Percentiles rank a stretch among this genome's conserved stretches.
Conservation (phyloP, 2,888 invertebrate species). For the Drosophila niveifrons region DNA sequence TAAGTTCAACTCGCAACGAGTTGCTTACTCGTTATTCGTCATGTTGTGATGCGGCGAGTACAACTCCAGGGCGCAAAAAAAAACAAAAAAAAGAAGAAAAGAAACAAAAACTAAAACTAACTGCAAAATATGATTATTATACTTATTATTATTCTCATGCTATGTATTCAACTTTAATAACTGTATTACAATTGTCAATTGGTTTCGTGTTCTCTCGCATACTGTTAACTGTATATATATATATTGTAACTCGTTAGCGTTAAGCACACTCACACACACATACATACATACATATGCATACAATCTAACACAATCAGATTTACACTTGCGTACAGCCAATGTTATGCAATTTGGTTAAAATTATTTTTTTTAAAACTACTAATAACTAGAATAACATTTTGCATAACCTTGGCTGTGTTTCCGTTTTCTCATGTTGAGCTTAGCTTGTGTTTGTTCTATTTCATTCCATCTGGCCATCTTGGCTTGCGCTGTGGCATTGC, state of each 20-base stretch:
- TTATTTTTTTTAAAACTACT: neutral
- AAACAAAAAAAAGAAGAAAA: conserved; percentile 2
- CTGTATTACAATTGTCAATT: conserved; percentile 53
- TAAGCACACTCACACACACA: conserved; percentile 25
- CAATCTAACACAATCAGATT: neutral
- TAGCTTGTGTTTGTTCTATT: neutral
- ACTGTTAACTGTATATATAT: conserved; percentile 45
- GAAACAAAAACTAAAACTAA: conserved; percentile 1
- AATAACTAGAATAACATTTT: neutral
- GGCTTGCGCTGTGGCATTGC: conserved; percentile 6
- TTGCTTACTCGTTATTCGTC: conserved; percentile 61
- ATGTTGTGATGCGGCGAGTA: conserved; percentile 66
- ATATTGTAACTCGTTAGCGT: conserved; percentile 38
- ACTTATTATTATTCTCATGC: conserved; percentile 11
- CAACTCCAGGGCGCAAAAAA: conserved; percentile 61
- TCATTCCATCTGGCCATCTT: neutral
- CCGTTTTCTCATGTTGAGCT: conserved; percentile 10
- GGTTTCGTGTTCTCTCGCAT: conserved; percentile 35
- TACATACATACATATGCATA: neutral
- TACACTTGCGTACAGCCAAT: neutral
- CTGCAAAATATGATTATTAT: conserved; percentile 8
- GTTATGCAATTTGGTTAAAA: neutral
- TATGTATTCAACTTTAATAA: conserved; percentile 27
- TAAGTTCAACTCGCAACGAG: conserved; percentile 31
- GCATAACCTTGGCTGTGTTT: neutral